Evolutionary conservation across 30 jellyfish, hydroid and myxozoan species (phyloP), one percentile per base, ranked within the genome.

Genomic region (Aurelia sp.): DNA sequence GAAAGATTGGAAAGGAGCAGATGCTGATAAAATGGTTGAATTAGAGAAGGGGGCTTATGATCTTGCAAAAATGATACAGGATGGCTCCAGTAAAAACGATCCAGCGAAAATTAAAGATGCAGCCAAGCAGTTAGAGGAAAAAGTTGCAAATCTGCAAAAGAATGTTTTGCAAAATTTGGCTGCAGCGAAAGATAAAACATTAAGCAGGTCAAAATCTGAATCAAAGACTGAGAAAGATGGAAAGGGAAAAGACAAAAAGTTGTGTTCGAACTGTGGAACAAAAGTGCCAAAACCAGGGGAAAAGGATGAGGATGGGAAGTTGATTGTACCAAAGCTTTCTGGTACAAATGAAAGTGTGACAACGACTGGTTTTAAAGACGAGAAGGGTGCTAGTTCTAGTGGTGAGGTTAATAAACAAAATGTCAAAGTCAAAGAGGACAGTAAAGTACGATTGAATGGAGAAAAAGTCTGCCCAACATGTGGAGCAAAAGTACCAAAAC

Each of bases 201-300:
- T 21, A 11, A 66, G 31, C 21, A 31, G 13, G 69, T 7, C 4
- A 21, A 59, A 59, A n/a, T 59, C 22, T 72, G 37, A 37, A 19
- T 17, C 51, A 13, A 44, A 44, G 27, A 21, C 19, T 8, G 68
- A 72, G 47, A n/a, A 20, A n/a, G 63, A 58, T 6, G 22, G 13
- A 21, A 16, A 17, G 31, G n/a, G 3, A 47, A 37, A 70, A 70
- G 80, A 70, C 33, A 70, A 37, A 16, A 55, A 64, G 22, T 11
- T 13, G 53, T 66, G 76, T 35, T 51, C 30, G 2, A 58, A 67
- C 69, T 51, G 90, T 18, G 75, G 76, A n/a, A 19, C 65, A 40
- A 81, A 81, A 19, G 53, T 66, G 18, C 83, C 82, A 35, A 66
- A 65, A 67, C 62, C 83, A 13, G 75, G 82, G 23, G 83, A 81